Evolutionary conservation across 2,888 invertebrate species (phyloP).

Genomic region (Cremastobaeus sp.): DNA sequence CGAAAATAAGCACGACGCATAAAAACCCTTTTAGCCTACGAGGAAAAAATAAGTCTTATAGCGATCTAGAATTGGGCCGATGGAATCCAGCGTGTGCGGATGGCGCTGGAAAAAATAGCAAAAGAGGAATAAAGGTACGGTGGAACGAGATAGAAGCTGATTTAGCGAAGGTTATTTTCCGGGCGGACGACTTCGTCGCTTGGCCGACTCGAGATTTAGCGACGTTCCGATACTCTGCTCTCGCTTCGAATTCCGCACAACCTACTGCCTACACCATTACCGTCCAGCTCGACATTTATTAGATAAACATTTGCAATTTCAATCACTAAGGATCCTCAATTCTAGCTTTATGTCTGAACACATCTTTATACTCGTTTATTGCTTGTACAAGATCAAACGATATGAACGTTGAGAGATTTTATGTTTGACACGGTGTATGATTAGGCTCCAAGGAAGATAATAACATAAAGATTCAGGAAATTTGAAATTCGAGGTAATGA

Average conservation of each 20-base stretch:
- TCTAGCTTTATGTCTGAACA: conserved; percentile 21
- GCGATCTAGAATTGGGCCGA: conserved; percentile 66
- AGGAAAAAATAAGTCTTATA: conserved; percentile 45
- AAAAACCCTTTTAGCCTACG: conserved; percentile 60
- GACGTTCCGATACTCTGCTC: conserved; percentile 58
- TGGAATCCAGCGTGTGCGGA: conserved; percentile 56
- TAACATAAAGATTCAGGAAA: no score
- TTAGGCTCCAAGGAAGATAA: no score
- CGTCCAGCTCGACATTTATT: conserved; percentile 69
- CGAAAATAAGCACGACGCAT: conserved; percentile 37
- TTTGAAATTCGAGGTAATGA: no score
- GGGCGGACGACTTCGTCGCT: conserved; percentile 70
- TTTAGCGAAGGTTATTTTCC: conserved; percentile 76
- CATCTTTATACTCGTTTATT: conserved; percentile 34
- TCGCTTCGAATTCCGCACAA: conserved; percentile 29
- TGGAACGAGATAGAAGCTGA: conserved; percentile 63
- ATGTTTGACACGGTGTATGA: neutral
- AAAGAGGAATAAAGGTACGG: conserved; percentile 41
- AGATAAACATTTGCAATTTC: conserved; percentile 68
- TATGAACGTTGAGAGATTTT: conserved; percentile 1
- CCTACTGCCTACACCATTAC: conserved; percentile 50
- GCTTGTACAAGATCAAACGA: conserved; percentile 25
- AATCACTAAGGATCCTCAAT: conserved; percentile 47
- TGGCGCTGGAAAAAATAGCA: conserved; percentile 23
- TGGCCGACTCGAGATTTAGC: conserved; percentile 61